Conservation (phyloP, 2,888 invertebrate genomes). For the Scaptomyza caliginosa region DNA sequence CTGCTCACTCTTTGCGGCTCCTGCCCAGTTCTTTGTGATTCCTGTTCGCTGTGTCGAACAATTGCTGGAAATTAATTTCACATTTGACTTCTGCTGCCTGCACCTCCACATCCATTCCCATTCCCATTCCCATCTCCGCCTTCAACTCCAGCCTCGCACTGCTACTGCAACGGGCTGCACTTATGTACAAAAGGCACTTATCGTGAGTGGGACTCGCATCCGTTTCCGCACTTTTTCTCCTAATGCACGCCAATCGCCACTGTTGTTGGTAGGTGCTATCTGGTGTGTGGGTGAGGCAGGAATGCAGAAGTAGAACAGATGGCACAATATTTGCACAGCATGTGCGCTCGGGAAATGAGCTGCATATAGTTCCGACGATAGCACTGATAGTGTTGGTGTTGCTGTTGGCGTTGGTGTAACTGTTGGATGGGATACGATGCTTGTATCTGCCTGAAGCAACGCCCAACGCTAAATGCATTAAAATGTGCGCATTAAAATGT, state of each 20-base stretch:
- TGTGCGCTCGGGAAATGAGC: slow-evolving; percentile 66
- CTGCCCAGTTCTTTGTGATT: slow-evolving; percentile 44
- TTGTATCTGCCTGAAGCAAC: neutral
- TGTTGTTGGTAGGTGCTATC: neutral
- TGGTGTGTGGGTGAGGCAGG: neutral
- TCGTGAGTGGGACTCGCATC: slow-evolving; percentile 68
- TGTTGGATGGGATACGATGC: neutral
- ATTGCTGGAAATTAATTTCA: slow-evolving; percentile 70
- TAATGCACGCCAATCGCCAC: slow-evolving; percentile 57
- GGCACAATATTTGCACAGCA: slow-evolving; percentile 57
- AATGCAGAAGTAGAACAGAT: slow-evolving; percentile 34
- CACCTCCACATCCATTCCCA: neutral
- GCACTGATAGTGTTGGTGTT: neutral
- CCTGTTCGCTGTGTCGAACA: slow-evolving; percentile 62
- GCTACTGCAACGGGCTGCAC: slow-evolving; percentile 45
- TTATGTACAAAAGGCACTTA: slow-evolving; percentile 68
- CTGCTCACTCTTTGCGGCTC: neutral
- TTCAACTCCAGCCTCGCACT: neutral
- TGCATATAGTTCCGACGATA: slow-evolving; percentile 55
- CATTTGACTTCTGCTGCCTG: slow-evolving; percentile 63
- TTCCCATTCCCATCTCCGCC: no score
- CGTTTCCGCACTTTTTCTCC: slow-evolving; percentile 58
- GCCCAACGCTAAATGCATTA: slow-evolving; percentile 50
- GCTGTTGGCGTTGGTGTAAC: neutral
- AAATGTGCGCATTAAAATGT: slow-evolving; percentile 62